Conservation (phyloP, 35 echinoderm and acorn worm genomes). For the Apostichopus parvimensis region DNA sequence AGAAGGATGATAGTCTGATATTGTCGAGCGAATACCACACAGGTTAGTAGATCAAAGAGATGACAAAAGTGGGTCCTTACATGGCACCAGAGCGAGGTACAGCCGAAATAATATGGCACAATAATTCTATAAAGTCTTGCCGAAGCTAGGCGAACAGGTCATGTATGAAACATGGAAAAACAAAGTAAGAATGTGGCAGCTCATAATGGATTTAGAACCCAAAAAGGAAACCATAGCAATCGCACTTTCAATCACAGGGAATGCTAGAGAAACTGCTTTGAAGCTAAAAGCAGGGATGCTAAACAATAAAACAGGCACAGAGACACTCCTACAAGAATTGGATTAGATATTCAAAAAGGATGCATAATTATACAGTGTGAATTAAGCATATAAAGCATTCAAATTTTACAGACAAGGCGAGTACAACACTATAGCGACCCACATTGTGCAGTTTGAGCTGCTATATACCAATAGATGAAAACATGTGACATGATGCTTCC, state of each 20-base stretch:
- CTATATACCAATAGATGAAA: not conserved
- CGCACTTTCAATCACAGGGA: not conserved
- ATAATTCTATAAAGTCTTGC: not conserved
- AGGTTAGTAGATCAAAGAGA: too few relatives aligned
- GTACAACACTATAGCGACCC: not conserved
- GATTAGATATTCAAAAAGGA: conserved; percentile 3
- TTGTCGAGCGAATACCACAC: too few relatives aligned
- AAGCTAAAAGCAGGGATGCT: not conserved
- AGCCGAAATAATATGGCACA: too few relatives aligned
- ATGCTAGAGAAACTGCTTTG: not conserved
- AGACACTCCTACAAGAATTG: conserved; percentile 1
- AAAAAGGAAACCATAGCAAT: not conserved
- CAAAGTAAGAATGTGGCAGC: not conserved
- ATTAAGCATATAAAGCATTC: not conserved
- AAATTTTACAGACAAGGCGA: not conserved
- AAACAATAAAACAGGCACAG: not conserved
- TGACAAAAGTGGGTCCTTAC: too few relatives aligned
- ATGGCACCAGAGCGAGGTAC: too few relatives aligned
- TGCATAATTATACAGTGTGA: not conserved
- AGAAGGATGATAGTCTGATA: too few relatives aligned
- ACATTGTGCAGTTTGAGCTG: not conserved
- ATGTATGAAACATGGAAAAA: not conserved
- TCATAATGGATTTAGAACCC: not conserved
- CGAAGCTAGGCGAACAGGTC: not conserved
- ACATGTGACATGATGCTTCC: conserved; percentile 36